A percentile compares a stretch with the other conserved stretches of the same genome.
These are phyloP conservation scores for Embidobia sp. DNA, from an alignment of 2,888 invertebrate genomes.

Conservation along the genomic window DNA sequence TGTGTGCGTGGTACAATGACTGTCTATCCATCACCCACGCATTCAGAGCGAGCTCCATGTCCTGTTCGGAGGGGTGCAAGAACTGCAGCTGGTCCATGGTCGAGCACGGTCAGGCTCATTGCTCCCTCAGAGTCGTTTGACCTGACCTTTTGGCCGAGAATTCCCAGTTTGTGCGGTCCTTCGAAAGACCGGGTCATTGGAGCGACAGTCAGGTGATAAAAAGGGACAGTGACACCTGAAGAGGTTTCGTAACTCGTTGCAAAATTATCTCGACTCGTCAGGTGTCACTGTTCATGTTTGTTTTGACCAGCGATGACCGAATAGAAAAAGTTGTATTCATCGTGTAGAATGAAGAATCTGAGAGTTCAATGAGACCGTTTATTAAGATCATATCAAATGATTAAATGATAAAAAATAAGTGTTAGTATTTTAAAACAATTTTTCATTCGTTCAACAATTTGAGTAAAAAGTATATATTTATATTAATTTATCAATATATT, in stretches of 20 bases:
- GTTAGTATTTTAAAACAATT: too few species aligned
- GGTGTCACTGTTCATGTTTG: constrained; percentile 38
- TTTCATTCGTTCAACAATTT: too few species aligned
- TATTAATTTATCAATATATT: too few species aligned
- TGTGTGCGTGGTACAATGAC: constrained; percentile 70
- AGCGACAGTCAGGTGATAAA: constrained; percentile 64
- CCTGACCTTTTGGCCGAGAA: constrained; percentile 47
- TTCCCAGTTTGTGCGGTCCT: constrained; percentile 39
- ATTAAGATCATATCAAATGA: too few species aligned
- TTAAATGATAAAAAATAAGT: too few species aligned
- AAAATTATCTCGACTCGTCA: constrained; percentile 46
- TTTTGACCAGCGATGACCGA: too few species aligned
- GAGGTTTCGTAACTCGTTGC: constrained; percentile 43
- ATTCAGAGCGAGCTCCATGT: constrained; percentile 64
- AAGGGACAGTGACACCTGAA: constrained; percentile 64
- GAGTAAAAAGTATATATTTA: too few species aligned
- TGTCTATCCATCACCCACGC: constrained; percentile 80
- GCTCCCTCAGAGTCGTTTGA: constrained; percentile 37
- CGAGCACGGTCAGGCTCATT: constrained; percentile 13
- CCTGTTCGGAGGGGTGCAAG: constrained; percentile 48
- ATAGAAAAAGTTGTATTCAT: too few species aligned
- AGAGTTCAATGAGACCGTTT: too few species aligned
- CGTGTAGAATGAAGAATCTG: too few species aligned
- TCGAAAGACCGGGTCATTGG: constrained; percentile 55
- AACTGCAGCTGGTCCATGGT: constrained; percentile 61